Evolutionary conservation across 2,888 invertebrate species (phyloP).

Genomic region (Eulithis testata): DNA sequence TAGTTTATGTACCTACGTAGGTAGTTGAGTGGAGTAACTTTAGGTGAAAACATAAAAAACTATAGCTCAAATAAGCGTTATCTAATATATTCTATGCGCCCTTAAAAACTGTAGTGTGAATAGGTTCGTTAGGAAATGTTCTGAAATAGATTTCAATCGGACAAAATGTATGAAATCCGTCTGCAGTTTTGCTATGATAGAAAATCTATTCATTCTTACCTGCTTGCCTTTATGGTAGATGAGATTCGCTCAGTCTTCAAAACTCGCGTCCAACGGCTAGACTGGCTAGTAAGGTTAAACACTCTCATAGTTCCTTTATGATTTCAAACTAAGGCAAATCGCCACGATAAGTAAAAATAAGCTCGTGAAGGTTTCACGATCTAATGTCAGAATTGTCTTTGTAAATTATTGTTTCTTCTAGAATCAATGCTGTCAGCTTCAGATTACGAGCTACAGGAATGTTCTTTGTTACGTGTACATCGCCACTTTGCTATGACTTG

Average conservation of each 20-base stretch:
- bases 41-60: background rate
- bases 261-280: slow-evolving; percentile 26
- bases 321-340: background rate
- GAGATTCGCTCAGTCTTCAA: slow-evolving; percentile 1
- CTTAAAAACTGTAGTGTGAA: background rate
- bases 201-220: background rate
- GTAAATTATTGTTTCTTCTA: no score
- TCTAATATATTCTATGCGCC: background rate
- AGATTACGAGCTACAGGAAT: no score
- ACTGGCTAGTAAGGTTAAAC: slow-evolving; percentile 41
- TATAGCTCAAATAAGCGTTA: no score
- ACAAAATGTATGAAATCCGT: no score
- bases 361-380: no score
- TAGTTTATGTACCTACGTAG: slow-evolving; percentile 4
- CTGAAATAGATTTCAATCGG: background rate
- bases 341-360: background rate
- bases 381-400: no score
- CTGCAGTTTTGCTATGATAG: no score
- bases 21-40: background rate
- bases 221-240: slow-evolving; percentile 1
- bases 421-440: no score
- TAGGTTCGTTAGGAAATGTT: background rate
- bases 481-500: no score
- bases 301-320: background rate
- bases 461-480: no score